Base-by-base conservation (phyloP, 1,140 invertebrate species). In the Trypoxylus dichotomus region DNA sequence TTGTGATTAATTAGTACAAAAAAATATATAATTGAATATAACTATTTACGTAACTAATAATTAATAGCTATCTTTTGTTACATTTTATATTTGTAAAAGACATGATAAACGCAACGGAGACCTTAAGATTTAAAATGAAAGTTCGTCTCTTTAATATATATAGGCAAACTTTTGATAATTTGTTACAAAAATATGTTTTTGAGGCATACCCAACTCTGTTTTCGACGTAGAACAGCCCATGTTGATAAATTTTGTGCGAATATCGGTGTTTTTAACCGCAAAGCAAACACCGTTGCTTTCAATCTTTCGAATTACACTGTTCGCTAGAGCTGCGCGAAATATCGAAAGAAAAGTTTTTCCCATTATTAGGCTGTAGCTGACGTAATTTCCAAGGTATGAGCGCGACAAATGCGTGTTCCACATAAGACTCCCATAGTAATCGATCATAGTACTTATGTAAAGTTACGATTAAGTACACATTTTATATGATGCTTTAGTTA, bases 221-320 rank as follows among this genome's bases (percentile, higher is more conserved):
- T 74, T 74, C 29, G 72, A 74, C 29, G 72, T 74, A 24, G 72
- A 37, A 41, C 72, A 74, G 8, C 72, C 72, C 72, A 74, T 74
- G 15, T 21, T 43, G 72, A 68, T 27, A 68, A 68, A 8, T 24
- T 24, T 68, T 11, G 6, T 24, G 11, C 10, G 8, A 13, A 68
- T 24, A 27, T 24, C 25, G 60, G 60, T n/a, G 60, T 68, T 29
- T 29, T 68, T 68, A 54, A 54, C n/a, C 60, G 60, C 60, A 27
- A 68, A 68, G 11, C 11, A 8, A 24, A 68, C 24, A 24, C 60
- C 60, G 60, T 0, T 24, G 27, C 60, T 68, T 27, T 11, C 60
- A 25, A 29, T 29, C 21, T 25, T 21, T 24, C 60, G 24, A 27
- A 8, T 29, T 29, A 24, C 15, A 68, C 60, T 25, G 60, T 0